phyloP scores from a whole-genome alignment of 2,113 vertebrate genomes.

The Gadus macrocephalus region DNA sequence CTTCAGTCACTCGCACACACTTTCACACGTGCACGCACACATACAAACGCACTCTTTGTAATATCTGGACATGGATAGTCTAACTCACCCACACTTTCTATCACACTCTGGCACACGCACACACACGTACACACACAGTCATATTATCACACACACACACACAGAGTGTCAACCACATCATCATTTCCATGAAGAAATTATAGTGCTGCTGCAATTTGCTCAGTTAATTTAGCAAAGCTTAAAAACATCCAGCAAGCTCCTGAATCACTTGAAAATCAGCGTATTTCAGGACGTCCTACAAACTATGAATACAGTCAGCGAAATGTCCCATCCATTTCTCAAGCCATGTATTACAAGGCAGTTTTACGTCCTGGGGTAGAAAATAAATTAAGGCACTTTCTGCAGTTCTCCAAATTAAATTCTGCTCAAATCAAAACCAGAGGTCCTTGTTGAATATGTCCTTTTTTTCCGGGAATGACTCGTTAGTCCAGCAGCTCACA shows the following conservation, averaged over 20 bases:
- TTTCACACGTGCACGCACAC: neutral
- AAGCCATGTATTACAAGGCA: too few relatives aligned
- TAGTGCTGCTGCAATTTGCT: conserved; percentile 34
- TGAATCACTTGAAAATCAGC: conserved; percentile 24
- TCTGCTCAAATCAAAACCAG: too few relatives aligned
- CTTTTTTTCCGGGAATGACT: too few relatives aligned
- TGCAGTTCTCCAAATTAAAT: too few relatives aligned
- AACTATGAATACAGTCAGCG: neutral
- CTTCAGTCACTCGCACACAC: neutral
- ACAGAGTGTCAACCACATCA: neutral
- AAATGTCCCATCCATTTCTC: neutral
- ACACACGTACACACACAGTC: conserved; percentile 12
- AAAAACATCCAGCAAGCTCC: conserved; percentile 32
- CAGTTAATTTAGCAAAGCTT: conserved; percentile 33
- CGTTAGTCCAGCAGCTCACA: too few relatives aligned
- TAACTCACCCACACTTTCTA: neutral
- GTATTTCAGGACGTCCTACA: conserved; percentile 2
- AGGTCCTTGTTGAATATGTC: too few relatives aligned
- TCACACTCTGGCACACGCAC: neutral
- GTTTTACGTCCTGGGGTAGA: too few relatives aligned
- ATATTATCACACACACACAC: conserved; percentile 5
- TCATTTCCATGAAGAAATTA: conserved; percentile 13
- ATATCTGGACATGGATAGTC: neutral
- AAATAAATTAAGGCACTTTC: too few relatives aligned
- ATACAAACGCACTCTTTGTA: neutral